Conservation (phyloP, 2,888 invertebrate genomes). For the Eupithecia abbreviata region DNA sequence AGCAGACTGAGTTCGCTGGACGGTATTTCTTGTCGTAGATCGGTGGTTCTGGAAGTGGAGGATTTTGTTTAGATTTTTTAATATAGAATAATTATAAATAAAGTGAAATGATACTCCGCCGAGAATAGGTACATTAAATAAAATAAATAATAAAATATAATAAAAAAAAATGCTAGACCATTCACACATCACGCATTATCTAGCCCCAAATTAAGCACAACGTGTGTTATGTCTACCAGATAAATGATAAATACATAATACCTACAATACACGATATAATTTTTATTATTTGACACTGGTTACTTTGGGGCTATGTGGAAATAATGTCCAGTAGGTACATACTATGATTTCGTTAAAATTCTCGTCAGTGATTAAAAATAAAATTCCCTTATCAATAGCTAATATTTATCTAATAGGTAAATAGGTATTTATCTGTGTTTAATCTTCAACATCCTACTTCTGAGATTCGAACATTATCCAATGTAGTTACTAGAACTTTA, state of each 20-base stretch:
- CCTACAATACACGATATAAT: too few species aligned
- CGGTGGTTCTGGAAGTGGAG: constrained; percentile 53
- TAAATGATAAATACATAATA: too few species aligned
- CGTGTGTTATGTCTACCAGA: too few species aligned
- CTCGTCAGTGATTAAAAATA: too few species aligned
- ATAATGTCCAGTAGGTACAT: not conserved
- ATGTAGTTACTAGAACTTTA: not conserved
- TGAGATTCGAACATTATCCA: not conserved
- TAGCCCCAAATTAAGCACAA: too few species aligned
- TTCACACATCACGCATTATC: too few species aligned
- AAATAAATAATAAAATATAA: not conserved
- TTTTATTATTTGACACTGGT: not conserved
- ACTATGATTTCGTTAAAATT: too few species aligned
- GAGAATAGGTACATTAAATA: not conserved
- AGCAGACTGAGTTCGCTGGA: constrained; percentile 85
- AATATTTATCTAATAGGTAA: too few species aligned
- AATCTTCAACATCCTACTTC: not conserved
- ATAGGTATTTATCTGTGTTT: not conserved
- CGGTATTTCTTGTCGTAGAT: constrained; percentile 74
- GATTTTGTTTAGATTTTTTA: not conserved
- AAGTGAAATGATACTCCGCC: not conserved
- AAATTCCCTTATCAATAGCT: not conserved
- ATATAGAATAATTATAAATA: not conserved
- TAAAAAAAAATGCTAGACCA: not conserved
- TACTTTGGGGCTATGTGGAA: not conserved